Percentiles rank a stretch among this genome's conserved stretches.
Evolutionary conservation across 2,113 vertebrate genomes (phyloP).

Genomic region (Meles meles): DNA sequence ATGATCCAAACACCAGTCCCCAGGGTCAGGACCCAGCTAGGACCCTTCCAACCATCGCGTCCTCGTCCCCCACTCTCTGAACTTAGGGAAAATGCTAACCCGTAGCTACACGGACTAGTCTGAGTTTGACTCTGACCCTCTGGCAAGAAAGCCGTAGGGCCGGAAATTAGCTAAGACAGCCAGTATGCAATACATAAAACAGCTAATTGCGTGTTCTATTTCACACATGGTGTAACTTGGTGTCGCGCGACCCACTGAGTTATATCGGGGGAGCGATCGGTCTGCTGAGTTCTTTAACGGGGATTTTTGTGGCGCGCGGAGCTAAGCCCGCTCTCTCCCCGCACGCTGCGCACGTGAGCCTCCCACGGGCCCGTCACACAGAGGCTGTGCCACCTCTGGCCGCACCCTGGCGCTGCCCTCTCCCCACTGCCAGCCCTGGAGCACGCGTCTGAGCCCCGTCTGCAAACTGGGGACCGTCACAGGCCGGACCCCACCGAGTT

Average conservation of each 20-base stretch:
- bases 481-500: background rate
- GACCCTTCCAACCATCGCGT: accelerated
- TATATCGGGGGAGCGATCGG: background rate
- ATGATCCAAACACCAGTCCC: accelerated
- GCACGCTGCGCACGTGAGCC: background rate
- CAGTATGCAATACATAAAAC: too few species aligned
- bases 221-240: background rate
- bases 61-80: background rate
- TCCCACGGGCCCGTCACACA: accelerated
- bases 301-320: background rate
- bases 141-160: background rate
- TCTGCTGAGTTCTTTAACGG: background rate
- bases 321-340: too few species aligned
- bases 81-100: background rate
- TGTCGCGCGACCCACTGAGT: background rate
- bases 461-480: background rate
- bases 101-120: background rate
- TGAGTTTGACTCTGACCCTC: background rate
- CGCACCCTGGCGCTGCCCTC: background rate
- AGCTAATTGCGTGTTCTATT: background rate
- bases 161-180: background rate
- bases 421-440: background rate
- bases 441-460: too few species aligned
- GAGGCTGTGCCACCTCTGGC: background rate
- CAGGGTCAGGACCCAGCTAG: accelerated